Percentiles rank a stretch among this genome's conserved stretches.
Evolutionary conservation across 2,888 invertebrate species (phyloP).

Genomic region (Leptothorax acervorum): DNA sequence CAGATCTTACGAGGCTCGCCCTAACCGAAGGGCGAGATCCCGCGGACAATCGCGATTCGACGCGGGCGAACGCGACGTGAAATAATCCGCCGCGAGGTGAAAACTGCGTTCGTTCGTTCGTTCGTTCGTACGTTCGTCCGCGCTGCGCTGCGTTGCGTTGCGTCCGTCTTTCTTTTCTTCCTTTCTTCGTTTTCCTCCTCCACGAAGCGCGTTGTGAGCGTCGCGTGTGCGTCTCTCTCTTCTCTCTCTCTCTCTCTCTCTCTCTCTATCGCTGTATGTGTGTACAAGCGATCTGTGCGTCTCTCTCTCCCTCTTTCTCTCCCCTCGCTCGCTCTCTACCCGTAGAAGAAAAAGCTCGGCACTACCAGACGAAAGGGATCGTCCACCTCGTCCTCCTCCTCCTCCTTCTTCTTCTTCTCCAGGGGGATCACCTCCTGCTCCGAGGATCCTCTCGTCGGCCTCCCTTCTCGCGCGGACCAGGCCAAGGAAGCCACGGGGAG

Average conservation of each 20-base stretch:
- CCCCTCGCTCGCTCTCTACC: constrained; percentile 33
- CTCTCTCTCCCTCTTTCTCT: constrained; percentile 7
- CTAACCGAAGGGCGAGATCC: constrained; percentile 43
- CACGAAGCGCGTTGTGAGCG: constrained; percentile 35
- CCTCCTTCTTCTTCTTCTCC: constrained; percentile 44
- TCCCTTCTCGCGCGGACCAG: constrained; percentile 46
- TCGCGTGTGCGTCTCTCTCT: constrained; percentile 1
- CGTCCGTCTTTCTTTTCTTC: constrained; percentile 26
- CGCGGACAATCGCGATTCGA: constrained; percentile 38
- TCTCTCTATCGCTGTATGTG: constrained; percentile 1
- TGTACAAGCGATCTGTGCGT: constrained; percentile 26
- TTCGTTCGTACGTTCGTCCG: background rate
- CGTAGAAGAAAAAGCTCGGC: constrained; percentile 57
- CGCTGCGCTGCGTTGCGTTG: constrained; percentile 4
- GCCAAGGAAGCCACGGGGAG: constrained; percentile 51
- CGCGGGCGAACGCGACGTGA: constrained; percentile 64
- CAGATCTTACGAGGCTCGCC: constrained; percentile 50
- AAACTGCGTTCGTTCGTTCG: constrained; percentile 17
- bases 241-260: background rate
- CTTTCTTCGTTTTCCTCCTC: constrained; percentile 23
- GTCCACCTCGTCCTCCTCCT: constrained; percentile 61
- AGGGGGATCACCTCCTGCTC: constrained; percentile 5
- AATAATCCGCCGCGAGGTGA: constrained; percentile 41
- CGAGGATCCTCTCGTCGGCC: background rate
- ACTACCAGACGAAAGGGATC: constrained; percentile 54